A percentile compares a stretch with the other conserved stretches of the same genome.
Conservation (phyloP, 2,113 vertebrate species). For the Bombycilla garrulus region DNA sequence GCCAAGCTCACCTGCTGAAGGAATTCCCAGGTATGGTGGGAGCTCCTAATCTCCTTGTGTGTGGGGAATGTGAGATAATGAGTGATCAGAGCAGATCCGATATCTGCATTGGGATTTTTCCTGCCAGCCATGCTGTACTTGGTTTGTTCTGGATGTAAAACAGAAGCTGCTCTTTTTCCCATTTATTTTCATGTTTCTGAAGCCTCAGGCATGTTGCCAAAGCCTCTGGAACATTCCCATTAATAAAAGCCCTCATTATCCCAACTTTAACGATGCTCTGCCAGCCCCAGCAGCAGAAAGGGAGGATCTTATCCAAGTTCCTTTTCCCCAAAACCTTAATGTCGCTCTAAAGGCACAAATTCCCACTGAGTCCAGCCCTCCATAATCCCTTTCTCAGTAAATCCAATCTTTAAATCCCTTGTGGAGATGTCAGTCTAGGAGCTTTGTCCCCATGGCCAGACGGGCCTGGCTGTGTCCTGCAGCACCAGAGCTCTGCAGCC, state of each 20-base stretch:
- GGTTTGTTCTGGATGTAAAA: not conserved
- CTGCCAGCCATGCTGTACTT: not conserved
- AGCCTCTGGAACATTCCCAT: not conserved
- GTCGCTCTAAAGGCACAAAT: not conserved
- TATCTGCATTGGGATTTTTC: not conserved
- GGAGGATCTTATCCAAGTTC: not conserved
- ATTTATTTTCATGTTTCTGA: not conserved
- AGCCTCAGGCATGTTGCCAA: not conserved
- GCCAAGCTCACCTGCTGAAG: not conserved
- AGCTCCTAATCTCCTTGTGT: not conserved
- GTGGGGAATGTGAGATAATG: not conserved
- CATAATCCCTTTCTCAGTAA: not conserved
- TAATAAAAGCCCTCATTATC: conserved; percentile 10
- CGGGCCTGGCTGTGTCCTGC: not conserved
- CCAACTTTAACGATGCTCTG: not conserved
- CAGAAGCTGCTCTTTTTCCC: not conserved
- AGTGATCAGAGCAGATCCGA: not conserved
- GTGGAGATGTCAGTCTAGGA: not conserved
- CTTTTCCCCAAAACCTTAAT: not conserved
- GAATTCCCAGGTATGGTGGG: not conserved
- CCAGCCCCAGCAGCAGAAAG: not conserved
- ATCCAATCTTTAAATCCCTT: not conserved
- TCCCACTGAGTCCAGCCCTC: not conserved
- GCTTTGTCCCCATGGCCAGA: not conserved
- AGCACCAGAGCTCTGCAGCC: not conserved